Percentiles rank a stretch among this genome's conserved stretches.
These are phyloP conservation scores for Oscheius myriophilus DNA, from an alignment of 2,888 invertebrate genomes.

Conservation along the genomic window DNA sequence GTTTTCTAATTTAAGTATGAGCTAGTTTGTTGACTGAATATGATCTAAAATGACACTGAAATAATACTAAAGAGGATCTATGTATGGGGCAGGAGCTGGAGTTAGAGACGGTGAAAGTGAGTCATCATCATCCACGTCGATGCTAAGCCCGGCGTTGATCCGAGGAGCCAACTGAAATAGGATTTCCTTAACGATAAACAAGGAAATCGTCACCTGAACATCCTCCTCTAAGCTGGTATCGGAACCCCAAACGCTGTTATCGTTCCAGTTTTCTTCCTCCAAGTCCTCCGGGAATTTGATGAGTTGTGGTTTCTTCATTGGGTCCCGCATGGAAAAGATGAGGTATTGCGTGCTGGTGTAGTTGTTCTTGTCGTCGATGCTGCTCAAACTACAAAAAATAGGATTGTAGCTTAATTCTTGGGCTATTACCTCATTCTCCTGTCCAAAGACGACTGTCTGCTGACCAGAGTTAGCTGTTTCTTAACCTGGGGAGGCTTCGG, in stretches of 20 bases:
- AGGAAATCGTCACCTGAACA: conserved; percentile 38
- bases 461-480: background rate
- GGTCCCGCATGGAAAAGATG: conserved; percentile 55
- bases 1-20: too few species aligned
- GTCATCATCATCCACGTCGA: conserved; percentile 35
- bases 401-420: background rate
- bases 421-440: conserved; percentile 9
- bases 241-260: conserved; percentile 57
- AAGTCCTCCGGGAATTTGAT: conserved; percentile 60
- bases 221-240: conserved; percentile 63
- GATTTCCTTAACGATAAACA: background rate
- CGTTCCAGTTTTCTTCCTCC: conserved; percentile 44
- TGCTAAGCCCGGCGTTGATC: conserved; percentile 46
- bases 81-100: conserved; percentile 47
- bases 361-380: conserved; percentile 53
- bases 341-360: conserved; percentile 60
- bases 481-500: background rate
- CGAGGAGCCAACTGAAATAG: conserved; percentile 41
- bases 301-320: conserved; percentile 53
- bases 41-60: background rate
- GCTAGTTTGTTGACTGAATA: too few species aligned
- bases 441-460: conserved; percentile 2
- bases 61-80: conserved; percentile 28
- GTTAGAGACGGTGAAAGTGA: conserved; percentile 4
- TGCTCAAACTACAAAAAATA: conserved; percentile 39